Evolutionary conservation across 2,113 vertebrate species (phyloP).

Genomic region (Falco punctatus): DNA sequence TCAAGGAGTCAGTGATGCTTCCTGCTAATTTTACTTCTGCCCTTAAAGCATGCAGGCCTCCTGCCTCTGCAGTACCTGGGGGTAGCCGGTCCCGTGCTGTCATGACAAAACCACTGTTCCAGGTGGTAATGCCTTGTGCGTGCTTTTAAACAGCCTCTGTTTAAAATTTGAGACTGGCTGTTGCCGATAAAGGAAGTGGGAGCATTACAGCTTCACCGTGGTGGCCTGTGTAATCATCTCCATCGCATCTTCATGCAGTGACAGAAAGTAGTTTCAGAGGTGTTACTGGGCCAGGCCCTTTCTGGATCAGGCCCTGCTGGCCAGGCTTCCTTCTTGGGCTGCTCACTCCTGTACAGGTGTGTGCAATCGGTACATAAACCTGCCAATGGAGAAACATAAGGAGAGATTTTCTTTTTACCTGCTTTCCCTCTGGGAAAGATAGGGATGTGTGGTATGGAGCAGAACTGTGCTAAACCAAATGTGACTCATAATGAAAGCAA

Average conservation of each 20-base stretch:
- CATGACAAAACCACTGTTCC: accelerated
- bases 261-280: not conserved
- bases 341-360: accelerated
- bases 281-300: not conserved
- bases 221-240: not conserved
- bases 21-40: no score
- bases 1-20: not conserved
- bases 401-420: not conserved
- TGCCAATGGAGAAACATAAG: not conserved
- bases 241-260: no score
- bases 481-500: not conserved
- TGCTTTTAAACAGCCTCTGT: not conserved
- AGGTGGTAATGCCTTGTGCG: accelerated
- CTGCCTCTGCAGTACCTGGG: accelerated
- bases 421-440: not conserved
- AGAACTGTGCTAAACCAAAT: not conserved
- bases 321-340: accelerated
- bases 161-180: not conserved
- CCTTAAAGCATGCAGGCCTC: accelerated
- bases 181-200: not conserved
- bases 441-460: accelerated
- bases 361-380: accelerated
- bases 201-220: not conserved
- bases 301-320: not conserved
- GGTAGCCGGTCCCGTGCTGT: accelerated